Conservation (phyloP, 1,140 invertebrate species). For the Hyles euphorbiae region DNA sequence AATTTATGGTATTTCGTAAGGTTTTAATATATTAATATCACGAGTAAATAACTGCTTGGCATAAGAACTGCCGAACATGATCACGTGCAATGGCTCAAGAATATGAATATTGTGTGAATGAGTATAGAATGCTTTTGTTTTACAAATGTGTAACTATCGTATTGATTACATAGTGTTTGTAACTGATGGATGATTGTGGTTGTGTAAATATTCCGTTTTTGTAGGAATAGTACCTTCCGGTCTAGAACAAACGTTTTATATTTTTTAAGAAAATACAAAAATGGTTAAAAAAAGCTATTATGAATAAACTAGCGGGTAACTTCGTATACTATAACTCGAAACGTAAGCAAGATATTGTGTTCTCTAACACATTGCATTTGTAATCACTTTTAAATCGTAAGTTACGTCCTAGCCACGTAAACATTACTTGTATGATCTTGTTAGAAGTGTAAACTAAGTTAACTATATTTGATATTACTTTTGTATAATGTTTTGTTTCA, state of each 20-base stretch:
- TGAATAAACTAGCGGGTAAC: too few relatives aligned
- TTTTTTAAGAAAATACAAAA: slow-evolving; percentile 40
- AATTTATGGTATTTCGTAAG: too few relatives aligned
- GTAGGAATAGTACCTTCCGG: slow-evolving; percentile 33
- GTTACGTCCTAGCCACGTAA: slow-evolving; percentile 26
- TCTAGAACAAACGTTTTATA: slow-evolving; percentile 46
- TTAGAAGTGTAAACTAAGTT: neutral
- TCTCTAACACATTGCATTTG: slow-evolving; percentile 8
- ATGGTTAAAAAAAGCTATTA: slow-evolving; percentile 8
- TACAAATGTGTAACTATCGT: slow-evolving; percentile 9
- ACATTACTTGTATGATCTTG: slow-evolving; percentile 1
- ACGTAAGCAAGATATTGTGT: slow-evolving; percentile 1
- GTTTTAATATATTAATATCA: too few relatives aligned
- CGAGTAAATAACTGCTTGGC: too few relatives aligned
- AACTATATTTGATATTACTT: neutral
- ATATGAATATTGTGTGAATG: slow-evolving; percentile 6
- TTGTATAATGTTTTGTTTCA: neutral
- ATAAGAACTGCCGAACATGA: too few relatives aligned
- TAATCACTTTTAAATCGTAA: slow-evolving; percentile 24
- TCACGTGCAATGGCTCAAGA: slow-evolving; percentile 12
- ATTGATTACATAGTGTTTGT: slow-evolving; percentile 5
- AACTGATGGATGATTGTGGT: slow-evolving; percentile 25
- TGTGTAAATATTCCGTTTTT: slow-evolving; percentile 56
- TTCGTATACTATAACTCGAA: too few relatives aligned
- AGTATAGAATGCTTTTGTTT: slow-evolving; percentile 25